A percentile compares a stretch with the other conserved stretches of the same genome.
These are phyloP conservation scores for Unio pictorum DNA, from an alignment of 2,888 invertebrate species.

Conservation along the genomic window DNA sequence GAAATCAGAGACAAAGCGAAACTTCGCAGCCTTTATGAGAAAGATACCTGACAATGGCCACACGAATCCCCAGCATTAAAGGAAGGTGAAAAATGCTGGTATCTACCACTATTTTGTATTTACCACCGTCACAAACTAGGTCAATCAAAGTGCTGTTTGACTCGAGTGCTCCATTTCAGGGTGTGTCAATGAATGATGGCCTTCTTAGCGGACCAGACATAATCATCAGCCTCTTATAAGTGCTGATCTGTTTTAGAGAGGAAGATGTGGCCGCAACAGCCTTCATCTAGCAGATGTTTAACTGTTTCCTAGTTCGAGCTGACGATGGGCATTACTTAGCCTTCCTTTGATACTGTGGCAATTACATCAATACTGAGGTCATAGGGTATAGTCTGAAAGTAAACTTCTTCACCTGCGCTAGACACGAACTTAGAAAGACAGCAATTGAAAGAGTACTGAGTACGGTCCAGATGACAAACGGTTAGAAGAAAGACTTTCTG, in stretches of 20 bases:
- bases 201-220: neutral
- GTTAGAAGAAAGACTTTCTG: neutral
- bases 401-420: constrained; percentile 16
- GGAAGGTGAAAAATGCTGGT: constrained; percentile 6
- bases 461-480: neutral
- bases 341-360: neutral
- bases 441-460: neutral
- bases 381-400: constrained; percentile 11
- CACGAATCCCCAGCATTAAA: constrained; percentile 4
- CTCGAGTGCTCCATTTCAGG: neutral
- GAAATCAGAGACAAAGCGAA: too few relatives aligned
- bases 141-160: constrained; percentile 4
- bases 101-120: constrained; percentile 4
- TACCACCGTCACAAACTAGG: constrained; percentile 7
- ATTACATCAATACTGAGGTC: constrained; percentile 2
- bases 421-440: constrained; percentile 13
- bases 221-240: neutral
- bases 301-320: neutral
- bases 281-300: neutral
- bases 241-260: neutral
- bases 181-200: constrained; percentile 9
- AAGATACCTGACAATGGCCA: neutral
- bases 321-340: neutral
- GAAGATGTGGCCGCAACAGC: neutral
- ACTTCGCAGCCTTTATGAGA: constrained; percentile 3